A percentile compares a stretch with the other conserved stretches of the same genome.
Conservation (phyloP, 2,113 vertebrate genomes). For the Proteles cristata region DNA sequence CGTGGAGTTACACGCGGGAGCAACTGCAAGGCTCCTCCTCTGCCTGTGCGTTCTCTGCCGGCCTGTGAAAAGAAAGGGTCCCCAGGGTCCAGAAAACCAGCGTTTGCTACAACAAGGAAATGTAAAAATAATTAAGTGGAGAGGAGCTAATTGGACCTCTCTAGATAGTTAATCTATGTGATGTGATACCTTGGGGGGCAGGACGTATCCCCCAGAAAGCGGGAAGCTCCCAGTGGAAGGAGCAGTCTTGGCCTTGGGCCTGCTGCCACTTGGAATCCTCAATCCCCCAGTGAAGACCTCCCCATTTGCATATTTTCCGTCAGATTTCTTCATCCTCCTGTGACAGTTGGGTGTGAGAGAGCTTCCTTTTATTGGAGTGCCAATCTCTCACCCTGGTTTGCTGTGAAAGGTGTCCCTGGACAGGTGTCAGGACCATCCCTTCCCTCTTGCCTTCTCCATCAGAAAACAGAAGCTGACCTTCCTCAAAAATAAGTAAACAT, state of each 20-base stretch:
- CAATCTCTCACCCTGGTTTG: no score
- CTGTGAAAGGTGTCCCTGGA: not conserved
- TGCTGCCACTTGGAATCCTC: not conserved
- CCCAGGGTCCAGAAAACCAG: not conserved
- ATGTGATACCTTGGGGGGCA: not conserved
- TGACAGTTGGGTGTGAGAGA: not conserved
- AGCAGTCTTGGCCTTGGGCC: not conserved
- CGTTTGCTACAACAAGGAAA: conserved; percentile 7
- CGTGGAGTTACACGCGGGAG: not conserved
- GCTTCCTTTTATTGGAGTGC: not conserved
- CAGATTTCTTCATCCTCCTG: not conserved
- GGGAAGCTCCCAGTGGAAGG: not conserved
- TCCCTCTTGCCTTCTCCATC: not conserved
- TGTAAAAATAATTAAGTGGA: conserved; percentile 69
- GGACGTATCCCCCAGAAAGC: conserved; percentile 55
- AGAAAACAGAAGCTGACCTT: not conserved
- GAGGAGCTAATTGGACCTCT: conserved; percentile 70
- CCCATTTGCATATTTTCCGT: rapidly evolving
- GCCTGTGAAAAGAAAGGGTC: conserved; percentile 8
- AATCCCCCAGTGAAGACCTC: not conserved
- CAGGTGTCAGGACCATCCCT: rapidly evolving
- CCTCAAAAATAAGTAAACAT: no score
- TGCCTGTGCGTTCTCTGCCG: not conserved
- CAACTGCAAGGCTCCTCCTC: not conserved
- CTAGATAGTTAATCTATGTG: conserved; percentile 63